These are phyloP conservation scores for Globia sparganii DNA, from an alignment of 2,888 invertebrate genomes.

Conservation along the genomic window DNA sequence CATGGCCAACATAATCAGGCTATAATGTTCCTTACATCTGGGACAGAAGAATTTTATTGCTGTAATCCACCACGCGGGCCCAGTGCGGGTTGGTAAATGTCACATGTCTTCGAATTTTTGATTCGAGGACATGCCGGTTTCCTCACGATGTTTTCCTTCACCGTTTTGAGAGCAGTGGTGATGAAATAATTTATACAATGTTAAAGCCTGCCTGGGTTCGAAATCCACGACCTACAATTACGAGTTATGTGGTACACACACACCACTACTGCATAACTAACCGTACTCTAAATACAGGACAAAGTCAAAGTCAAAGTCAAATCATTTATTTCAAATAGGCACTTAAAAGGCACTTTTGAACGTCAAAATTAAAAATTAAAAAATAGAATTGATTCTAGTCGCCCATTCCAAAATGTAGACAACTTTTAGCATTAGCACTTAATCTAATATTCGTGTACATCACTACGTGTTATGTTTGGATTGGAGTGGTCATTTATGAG, in stretches of 20 bases:
- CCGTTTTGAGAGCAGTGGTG: background rate
- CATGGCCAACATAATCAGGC: background rate
- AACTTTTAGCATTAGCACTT: conserved; percentile 46
- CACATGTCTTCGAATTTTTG: too few species aligned
- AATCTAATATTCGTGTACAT: conserved; percentile 49
- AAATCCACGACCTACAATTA: background rate
- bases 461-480: conserved; percentile 27
- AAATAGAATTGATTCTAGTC: too few species aligned
- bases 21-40: background rate
- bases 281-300: background rate
- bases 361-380: too few species aligned
- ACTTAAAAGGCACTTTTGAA: too few species aligned
- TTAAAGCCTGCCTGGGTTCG: background rate
- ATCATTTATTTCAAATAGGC: too few species aligned
- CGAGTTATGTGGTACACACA: too few species aligned
- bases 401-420: too few species aligned
- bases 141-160: background rate
- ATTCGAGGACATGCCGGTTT: background rate
- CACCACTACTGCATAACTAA: background rate
- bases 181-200: background rate
- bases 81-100: too few species aligned
- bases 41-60: too few species aligned
- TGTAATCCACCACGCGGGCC: background rate
- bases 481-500: conserved; percentile 46
- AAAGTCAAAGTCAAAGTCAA: too few species aligned